Conservation (phyloP, 2,888 invertebrate species). For the Hirtodrosophila alboralis region DNA sequence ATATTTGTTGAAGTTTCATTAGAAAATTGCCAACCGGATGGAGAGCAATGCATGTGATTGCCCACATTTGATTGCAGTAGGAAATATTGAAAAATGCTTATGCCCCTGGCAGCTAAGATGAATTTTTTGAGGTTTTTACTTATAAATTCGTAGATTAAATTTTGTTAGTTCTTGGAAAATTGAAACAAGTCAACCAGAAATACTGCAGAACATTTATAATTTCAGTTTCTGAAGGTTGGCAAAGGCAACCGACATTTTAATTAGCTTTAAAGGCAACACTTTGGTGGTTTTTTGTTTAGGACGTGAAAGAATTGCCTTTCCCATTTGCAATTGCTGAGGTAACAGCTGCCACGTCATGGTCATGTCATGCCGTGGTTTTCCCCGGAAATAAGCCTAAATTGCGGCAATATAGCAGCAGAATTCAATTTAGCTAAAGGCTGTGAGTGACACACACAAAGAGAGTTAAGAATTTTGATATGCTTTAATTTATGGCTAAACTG, state of each 20-base stretch:
- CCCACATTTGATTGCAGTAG: neutral
- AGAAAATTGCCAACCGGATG: constrained; percentile 38
- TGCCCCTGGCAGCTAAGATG: neutral
- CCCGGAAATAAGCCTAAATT: constrained; percentile 10
- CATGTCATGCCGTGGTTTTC: constrained; percentile 4
- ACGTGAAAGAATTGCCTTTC: constrained; percentile 6
- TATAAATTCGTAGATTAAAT: no score
- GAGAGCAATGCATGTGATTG: constrained; percentile 13
- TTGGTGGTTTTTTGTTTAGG: constrained; percentile 13
- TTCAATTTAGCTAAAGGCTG: neutral
- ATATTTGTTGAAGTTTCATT: constrained; percentile 47
- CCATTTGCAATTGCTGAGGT: constrained; percentile 8
- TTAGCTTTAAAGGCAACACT: constrained; percentile 22
- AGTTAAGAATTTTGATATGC: constrained; percentile 1
- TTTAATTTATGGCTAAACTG: neutral
- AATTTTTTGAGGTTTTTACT: constrained; percentile 3
- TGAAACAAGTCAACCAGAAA: neutral
- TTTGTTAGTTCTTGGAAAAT: neutral
- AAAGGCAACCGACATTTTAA: constrained; percentile 22
- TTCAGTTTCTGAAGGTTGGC: neutral
- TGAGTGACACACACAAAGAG: no score
- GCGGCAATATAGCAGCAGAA: neutral
- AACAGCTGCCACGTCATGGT: constrained; percentile 17
- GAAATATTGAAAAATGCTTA: neutral
- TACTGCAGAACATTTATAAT: neutral